A percentile compares a stretch with the other conserved stretches of the same genome.
These are phyloP conservation scores for Herpetotheres cachinnans DNA, from an alignment of 2,113 vertebrate genomes.

Conservation along the genomic window DNA sequence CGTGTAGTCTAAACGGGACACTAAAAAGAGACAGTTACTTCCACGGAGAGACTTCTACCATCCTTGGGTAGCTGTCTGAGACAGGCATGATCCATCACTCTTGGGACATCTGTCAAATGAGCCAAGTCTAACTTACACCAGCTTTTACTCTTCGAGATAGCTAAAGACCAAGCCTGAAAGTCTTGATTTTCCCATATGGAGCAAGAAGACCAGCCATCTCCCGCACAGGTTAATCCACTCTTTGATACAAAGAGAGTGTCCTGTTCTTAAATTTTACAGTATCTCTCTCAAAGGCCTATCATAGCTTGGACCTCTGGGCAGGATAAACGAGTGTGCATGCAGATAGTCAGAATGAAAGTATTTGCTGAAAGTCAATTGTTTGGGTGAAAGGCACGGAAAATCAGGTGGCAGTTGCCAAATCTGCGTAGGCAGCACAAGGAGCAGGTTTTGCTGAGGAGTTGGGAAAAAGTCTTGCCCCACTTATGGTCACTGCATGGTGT, in stretches of 20 bases:
- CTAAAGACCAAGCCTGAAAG: neutral
- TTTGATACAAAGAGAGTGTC: neutral
- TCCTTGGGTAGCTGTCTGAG: neutral
- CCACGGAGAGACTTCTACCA: neutral
- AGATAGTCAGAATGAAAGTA: neutral
- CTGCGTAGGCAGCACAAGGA: neutral
- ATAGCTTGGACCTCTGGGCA: neutral
- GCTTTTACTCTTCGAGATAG: neutral
- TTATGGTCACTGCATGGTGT: neutral
- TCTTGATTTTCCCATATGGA: neutral
- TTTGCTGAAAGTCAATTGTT: neutral
- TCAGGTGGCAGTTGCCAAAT: neutral
- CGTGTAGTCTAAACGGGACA: neutral
- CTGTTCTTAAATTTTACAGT: neutral
- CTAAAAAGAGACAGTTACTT: neutral
- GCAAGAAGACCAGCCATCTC: neutral
- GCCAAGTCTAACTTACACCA: neutral
- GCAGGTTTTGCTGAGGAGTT: neutral
- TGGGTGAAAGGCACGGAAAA: neutral
- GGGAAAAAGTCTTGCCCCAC: neutral
- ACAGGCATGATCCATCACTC: accelerated
- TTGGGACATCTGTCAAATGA: neutral
- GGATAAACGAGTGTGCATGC: neutral
- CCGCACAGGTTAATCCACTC: neutral
- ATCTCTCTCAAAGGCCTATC: neutral